Evolutionary conservation across 2,888 invertebrate species (phyloP).

Genomic region (Laothoe populi): DNA sequence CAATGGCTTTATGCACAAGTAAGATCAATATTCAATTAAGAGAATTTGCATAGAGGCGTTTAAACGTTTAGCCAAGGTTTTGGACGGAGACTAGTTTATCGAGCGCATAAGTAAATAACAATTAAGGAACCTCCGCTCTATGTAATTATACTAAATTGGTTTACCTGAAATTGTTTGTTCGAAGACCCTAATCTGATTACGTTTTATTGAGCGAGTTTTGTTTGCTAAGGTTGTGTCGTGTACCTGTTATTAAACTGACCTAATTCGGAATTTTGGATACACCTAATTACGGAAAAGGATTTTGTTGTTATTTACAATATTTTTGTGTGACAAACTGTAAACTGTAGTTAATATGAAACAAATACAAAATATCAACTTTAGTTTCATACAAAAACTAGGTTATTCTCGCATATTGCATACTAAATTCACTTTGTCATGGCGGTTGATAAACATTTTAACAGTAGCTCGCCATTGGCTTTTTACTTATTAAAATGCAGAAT

Average conservation of each 20-base stretch:
- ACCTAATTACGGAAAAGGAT: background rate
- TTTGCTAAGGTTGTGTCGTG: slow-evolving; percentile 4
- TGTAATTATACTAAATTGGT: slow-evolving; percentile 8
- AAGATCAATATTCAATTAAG: slow-evolving; percentile 24
- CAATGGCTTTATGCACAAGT: slow-evolving; percentile 16
- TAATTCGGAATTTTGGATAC: slow-evolving; percentile 13
- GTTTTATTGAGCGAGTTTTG: slow-evolving; percentile 16
- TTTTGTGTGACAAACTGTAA: too few species aligned
- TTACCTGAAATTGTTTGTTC: slow-evolving; percentile 4
- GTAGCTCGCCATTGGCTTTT: background rate
- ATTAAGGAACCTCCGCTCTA: background rate
- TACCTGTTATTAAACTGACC: background rate
- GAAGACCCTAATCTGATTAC: slow-evolving; percentile 12
- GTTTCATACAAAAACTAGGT: background rate
- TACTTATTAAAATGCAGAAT: slow-evolving; percentile 3
- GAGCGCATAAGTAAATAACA: slow-evolving; percentile 12
- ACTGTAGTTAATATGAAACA: too few species aligned
- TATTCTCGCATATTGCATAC: background rate
- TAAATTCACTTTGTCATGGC: too few species aligned
- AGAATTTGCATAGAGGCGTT: slow-evolving; percentile 15
- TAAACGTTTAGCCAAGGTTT: slow-evolving; percentile 20
- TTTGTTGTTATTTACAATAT: background rate
- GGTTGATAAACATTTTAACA: background rate
- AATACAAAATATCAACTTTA: too few species aligned
- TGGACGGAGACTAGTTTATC: background rate